Evolutionary conservation across 2,888 invertebrate genomes (phyloP), one percentile per base, ranked within the genome.

Genomic region (Dynastes maya): DNA sequence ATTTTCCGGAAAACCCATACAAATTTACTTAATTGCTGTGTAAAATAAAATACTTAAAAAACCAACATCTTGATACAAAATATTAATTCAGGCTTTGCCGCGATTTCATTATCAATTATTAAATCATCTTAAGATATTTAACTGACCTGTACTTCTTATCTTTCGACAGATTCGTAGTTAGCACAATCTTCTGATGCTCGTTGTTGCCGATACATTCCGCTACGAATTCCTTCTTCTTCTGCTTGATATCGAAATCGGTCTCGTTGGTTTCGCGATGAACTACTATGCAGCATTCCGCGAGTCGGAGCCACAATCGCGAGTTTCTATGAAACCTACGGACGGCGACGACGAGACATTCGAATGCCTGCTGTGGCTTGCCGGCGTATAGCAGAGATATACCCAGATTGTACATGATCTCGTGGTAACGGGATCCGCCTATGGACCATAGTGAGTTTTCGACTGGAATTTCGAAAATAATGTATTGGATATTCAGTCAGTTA

Each of bases 241-340:
- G 90, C 49, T 89, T 87, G 76, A 92, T 88, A 85, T 92, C 91
- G 82, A 93, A 92, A 86, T 93, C 92, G 51, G 89, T 86, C 83
- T 92, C 92, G 84, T 94, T 94, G 64, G 89, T 61, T 13, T 88
- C 88, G 87, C 91, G 91, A 82, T 91, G 89, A n/a, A 89, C 87
- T 88, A 90, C 90, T 64, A 97, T 95, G 87, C 97, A 97, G 86
- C 98, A 97, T 89, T 98, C 98, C 0, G 98, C 97, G 84, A 98
- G 90, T 84, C 98, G 91, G 78, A 97, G 90, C 98, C 98, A 99
- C 58, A 98, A 91, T 77, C 96, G 91, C 2, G 98, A 95, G 88
- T 97, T 98, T 83, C 94, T 94, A 80, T 96, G 96, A 85, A 95
- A 96, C 78, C 95, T 93, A 81, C 96, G 93, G 0, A 96, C 93